A percentile compares a stretch with the other conserved stretches of the same genome.
Evolutionary conservation across 1,140 invertebrate species (phyloP).

Genomic region (Trichoplusia ni): DNA sequence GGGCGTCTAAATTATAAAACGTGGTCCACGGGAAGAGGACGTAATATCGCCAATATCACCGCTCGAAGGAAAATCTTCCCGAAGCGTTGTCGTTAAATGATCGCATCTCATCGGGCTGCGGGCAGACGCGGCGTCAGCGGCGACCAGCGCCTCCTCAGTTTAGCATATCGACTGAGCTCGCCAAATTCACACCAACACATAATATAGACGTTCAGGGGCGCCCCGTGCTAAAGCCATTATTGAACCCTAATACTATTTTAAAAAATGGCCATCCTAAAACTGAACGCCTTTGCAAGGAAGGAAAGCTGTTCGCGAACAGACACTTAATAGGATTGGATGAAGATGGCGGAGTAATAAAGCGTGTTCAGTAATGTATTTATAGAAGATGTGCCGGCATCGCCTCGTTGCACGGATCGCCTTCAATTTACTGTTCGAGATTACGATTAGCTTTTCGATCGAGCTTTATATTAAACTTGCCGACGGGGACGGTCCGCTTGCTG

Average conservation of each 20-base stretch:
- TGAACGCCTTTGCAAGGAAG: conserved; percentile 55
- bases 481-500: conserved; percentile 3
- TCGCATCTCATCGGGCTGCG: conserved; percentile 56
- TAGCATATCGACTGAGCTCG: conserved; percentile 71
- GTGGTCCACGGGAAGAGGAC: conserved; percentile 43
- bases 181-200: conserved; percentile 57
- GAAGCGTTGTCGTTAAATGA: conserved; percentile 71
- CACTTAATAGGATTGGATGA: conserved; percentile 79
- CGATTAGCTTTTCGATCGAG: conserved; percentile 49
- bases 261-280: conserved; percentile 75
- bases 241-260: conserved; percentile 75
- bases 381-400: conserved; percentile 61
- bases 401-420: conserved; percentile 58
- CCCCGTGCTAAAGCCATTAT: conserved; percentile 70
- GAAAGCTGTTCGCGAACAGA: conserved; percentile 65
- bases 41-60: conserved; percentile 54
- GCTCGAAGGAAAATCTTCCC: conserved; percentile 49
- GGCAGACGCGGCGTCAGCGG: conserved; percentile 74
- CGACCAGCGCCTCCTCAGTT: conserved; percentile 41
- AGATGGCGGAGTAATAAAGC: conserved; percentile 77
- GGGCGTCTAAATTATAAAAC: conserved; percentile 58
- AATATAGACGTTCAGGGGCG: conserved; percentile 60
- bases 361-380: conserved; percentile 78
- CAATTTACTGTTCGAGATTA: conserved; percentile 64
- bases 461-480: conserved; percentile 37